Evolutionary conservation across 2,888 invertebrate species (phyloP).

Genomic region (Ennomos fuscantarius): DNA sequence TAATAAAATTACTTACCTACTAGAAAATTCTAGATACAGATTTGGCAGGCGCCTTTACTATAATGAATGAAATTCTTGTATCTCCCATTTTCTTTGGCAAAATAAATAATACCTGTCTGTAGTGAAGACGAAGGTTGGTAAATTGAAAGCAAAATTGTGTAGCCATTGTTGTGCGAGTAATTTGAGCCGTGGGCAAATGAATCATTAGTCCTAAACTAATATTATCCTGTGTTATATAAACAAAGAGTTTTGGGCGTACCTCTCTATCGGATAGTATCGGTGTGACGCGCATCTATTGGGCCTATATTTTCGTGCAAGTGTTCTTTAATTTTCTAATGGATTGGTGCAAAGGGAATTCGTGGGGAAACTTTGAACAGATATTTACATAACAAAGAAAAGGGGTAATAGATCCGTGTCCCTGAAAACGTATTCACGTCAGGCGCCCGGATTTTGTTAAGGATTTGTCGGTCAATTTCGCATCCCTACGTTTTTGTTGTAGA

Average conservation of each 20-base stretch:
- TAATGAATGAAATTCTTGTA: conserved; percentile 25
- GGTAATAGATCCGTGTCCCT: conserved; percentile 68
- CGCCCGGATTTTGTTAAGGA: conserved; percentile 67
- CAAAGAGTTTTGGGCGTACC: conserved; percentile 60
- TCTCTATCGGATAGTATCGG: conserved; percentile 50
- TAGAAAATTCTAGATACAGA: conserved; percentile 23
- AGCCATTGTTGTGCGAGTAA: conserved; percentile 52
- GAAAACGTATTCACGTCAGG: conserved; percentile 72
- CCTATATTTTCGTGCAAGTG: conserved; percentile 67
- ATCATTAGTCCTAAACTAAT: conserved; percentile 79
- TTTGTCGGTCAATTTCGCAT: conserved; percentile 73
- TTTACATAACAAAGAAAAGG: conserved; percentile 79
- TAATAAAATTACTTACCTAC: conserved; percentile 34
- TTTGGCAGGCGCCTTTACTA: conserved; percentile 27
- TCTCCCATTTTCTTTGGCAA: conserved; percentile 26
- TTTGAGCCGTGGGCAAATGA: conserved; percentile 63
- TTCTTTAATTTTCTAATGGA: conserved; percentile 81
- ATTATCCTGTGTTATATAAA: conserved; percentile 68
- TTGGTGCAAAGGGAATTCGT: conserved; percentile 70
- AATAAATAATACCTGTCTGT: conserved; percentile 28
- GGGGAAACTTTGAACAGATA: conserved; percentile 72
- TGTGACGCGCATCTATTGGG: conserved; percentile 41
- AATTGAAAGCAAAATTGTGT: conserved; percentile 48
- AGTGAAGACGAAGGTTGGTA: conserved; percentile 34
- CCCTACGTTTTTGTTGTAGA: conserved; percentile 62